A percentile compares a stretch with the other conserved stretches of the same genome.
Conservation (phyloP, 2,113 vertebrate genomes). For the Labeo rohita region DNA sequence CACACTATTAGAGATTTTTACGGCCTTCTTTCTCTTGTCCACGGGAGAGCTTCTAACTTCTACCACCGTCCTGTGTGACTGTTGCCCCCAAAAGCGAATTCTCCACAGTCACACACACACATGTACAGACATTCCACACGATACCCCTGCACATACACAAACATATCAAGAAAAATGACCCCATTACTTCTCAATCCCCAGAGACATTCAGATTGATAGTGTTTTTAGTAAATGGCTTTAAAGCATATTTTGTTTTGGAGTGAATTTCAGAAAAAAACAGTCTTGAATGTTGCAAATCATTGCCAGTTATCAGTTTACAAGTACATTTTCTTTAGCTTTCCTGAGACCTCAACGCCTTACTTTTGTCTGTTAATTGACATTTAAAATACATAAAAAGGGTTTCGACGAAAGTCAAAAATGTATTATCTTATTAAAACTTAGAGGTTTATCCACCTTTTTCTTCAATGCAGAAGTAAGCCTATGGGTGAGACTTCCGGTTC, state of each 20-base stretch:
- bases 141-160: constrained; percentile 30
- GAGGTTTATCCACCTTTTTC: too few species aligned
- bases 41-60: constrained; percentile 14
- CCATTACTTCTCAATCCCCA: neutral
- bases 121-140: constrained; percentile 28
- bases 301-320: neutral
- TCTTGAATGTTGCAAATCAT: neutral
- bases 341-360: neutral
- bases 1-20: constrained; percentile 41
- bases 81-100: neutral
- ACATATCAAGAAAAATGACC: neutral
- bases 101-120: neutral
- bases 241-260: neutral
- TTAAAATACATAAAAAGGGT: neutral
- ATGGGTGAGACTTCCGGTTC: too few species aligned
- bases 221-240: neutral
- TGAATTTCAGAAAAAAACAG: neutral
- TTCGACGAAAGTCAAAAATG: too few species aligned
- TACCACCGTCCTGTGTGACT: neutral
- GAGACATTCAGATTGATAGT: constrained; percentile 1
- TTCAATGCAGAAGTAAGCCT: too few species aligned
- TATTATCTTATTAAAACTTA: too few species aligned
- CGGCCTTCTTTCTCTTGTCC: constrained; percentile 26
- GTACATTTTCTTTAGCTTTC: neutral
- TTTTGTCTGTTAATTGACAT: neutral